Evolutionary conservation across 2,888 invertebrate species (phyloP), one percentile per base, ranked within the genome.

Genomic region (Argynnis bischoffii): DNA sequence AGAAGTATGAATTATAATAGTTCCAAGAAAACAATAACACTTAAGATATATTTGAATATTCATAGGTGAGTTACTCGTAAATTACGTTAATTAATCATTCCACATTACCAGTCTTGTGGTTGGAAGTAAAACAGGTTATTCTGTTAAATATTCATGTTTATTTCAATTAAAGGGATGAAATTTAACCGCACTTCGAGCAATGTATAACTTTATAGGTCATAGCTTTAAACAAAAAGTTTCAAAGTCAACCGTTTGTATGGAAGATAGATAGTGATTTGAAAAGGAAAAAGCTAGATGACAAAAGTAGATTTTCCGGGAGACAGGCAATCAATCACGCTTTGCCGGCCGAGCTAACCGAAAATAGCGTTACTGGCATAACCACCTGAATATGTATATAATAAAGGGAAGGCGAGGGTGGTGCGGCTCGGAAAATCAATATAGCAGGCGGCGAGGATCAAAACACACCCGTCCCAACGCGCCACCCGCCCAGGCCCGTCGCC

Each of bases 381-480:
- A 81, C 83, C 86, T 74, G 79, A 84, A 86, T 86, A 88, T 85
- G 86, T 87, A 87, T 90, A 88, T 87, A 88, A 88, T 88, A 88
- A 83, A 83, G 82, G 86, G 85, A 83, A 72, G 84, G 81, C 67
- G 76, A 73, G 81, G 82, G 85, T 73, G 82, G 83, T 75, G 71
- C 82, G 79, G 81, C 80, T 81, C 78, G 82, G 91, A 91, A 92
- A 92, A 92, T 92, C 92, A 90, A 92, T 92, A 92, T 84, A 88
- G 83, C 90, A 87, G 89, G 90, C 81, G 86, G 84, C 85, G 84
- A 82, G 90, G 87, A 92, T 91, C 92, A 92, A 91, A 91, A 92
- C 92, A 92, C 84, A 83, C 86, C 85, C 79, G 82, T 77, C 69
- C 84, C 82, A 75, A 72, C 75, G 77, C 77, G 71, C 76, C 72